Evolutionary conservation across 2,888 invertebrate genomes (phyloP), one percentile per base, ranked within the genome.

Genomic region (Tortrix viridana): DNA sequence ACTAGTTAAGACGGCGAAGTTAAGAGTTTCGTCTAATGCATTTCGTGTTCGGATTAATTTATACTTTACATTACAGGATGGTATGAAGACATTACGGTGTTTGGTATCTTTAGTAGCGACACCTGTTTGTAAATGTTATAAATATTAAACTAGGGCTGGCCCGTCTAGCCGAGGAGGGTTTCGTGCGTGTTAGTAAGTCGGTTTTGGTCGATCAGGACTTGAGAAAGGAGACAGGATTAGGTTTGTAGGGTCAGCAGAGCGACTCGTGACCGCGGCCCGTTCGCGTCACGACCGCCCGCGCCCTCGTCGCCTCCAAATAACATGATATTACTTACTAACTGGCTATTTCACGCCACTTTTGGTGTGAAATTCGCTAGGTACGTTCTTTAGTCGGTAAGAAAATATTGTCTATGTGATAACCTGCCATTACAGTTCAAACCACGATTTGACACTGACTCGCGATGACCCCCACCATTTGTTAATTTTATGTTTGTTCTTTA

Each of bases 311-410:
- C 79, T 80, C 82, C 84, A 85, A 87, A 89, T 86, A 87, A 90
- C 89, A 87, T 84, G 86, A 86, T 89, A 89, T 88, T 89, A 87
- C 86, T 89, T 84, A 87, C 88, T 89, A 88, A 90, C 89, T 86
- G 89, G 85, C 86, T 84, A 89, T 89, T 90, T 89, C 89, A 89
- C 89, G 89, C 89, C 84, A 81, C 79, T 80, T 81, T 85, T 76
- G 70, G 72, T 71, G 54, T 58, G 58, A 57, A 58, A 60, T 47
- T 49, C 48, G 26, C 56, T 59, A 77, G 80, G 76, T 82, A 77
- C 80, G 76, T 82, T 81, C 80, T 77, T 68, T 67, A 67, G 67
- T 66, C 67, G 67, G 67, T 71, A 74, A 73, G 71, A 72, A 74
- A 77, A 73, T 76, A 74, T 76, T 74, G 67, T 70, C 68, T 68